A percentile compares a stretch with the other conserved stretches of the same genome.
These are phyloP conservation scores for Upupa epops DNA, from an alignment of 2,113 vertebrate species.

Conservation along the genomic window DNA sequence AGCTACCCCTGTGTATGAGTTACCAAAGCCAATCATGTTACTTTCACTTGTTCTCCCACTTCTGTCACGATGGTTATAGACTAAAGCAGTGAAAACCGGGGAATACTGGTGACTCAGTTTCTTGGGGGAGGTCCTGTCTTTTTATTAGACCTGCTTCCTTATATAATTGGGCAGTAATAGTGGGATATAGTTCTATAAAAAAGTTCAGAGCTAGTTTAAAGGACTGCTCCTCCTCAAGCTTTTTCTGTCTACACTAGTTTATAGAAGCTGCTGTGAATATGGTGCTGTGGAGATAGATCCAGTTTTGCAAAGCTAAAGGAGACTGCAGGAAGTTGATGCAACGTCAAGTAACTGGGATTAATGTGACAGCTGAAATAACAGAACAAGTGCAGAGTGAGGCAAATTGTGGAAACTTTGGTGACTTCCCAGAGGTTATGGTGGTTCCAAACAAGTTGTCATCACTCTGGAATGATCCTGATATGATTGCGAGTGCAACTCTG, in stretches of 20 bases:
- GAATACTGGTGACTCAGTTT: not conserved
- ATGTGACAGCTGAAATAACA: slow-evolving; percentile 37
- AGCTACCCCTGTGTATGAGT: not conserved
- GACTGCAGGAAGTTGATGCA: not conserved
- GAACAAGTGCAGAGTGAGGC: not conserved
- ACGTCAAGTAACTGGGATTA: not conserved
- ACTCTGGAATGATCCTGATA: not conserved
- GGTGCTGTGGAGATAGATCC: not conserved
- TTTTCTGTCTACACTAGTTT: not conserved
- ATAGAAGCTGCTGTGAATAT: not conserved
- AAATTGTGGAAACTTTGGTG: not conserved
- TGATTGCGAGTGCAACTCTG: not conserved
- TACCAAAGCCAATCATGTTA: not conserved
- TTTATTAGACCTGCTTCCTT: not conserved
- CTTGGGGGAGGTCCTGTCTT: not conserved
- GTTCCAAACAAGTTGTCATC: not conserved
- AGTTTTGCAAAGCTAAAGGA: not conserved
- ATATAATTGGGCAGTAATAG: not conserved
- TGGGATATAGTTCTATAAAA: not conserved
- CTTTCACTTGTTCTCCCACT: not conserved
- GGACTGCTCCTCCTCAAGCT: not conserved
- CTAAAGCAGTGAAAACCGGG: not conserved
- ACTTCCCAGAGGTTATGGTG: not conserved
- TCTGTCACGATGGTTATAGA: not conserved
- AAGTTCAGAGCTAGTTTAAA: not conserved